Conservation (phyloP, 1,140 invertebrate species). For the Conus betulinus region DNA sequence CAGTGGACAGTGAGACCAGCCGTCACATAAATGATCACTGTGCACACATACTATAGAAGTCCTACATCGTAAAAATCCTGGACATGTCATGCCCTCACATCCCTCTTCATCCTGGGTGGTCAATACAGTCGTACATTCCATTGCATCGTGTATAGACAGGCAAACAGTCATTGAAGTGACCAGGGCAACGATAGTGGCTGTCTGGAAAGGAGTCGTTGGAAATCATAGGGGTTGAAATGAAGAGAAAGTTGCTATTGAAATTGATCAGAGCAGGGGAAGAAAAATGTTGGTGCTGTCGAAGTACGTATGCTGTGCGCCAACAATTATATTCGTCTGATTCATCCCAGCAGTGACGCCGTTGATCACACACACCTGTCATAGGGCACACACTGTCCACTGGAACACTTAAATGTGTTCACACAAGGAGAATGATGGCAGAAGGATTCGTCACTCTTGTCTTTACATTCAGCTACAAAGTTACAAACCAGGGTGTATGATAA, state of each 20-base stretch:
- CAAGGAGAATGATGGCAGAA: neutral
- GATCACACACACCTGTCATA: neutral
- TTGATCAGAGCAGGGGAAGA: neutral
- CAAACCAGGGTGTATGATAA: constrained; percentile 13
- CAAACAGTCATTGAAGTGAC: neutral
- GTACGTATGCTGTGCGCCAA: too few species aligned
- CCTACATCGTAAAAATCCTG: constrained; percentile 9
- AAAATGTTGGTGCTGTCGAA: too few species aligned
- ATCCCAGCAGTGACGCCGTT: neutral
- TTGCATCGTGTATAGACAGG: constrained; percentile 22
- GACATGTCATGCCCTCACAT: neutral
- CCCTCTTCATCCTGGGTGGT: neutral
- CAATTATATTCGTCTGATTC: constrained; percentile 1
- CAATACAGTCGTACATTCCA: neutral
- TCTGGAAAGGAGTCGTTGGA: neutral
- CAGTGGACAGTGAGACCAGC: too few species aligned
- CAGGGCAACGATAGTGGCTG: constrained; percentile 11
- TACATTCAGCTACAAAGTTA: constrained; percentile 1
- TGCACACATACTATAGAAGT: constrained; percentile 18
- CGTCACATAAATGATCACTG: too few species aligned
- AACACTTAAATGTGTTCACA: neutral
- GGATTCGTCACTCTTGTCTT: neutral
- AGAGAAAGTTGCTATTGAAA: neutral
- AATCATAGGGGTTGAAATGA: neutral
- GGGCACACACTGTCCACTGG: constrained; percentile 9